A percentile compares a stretch with the other conserved stretches of the same genome.
Conservation (phyloP, 1,140 invertebrate species). For the Dufourea novaeangliae region DNA sequence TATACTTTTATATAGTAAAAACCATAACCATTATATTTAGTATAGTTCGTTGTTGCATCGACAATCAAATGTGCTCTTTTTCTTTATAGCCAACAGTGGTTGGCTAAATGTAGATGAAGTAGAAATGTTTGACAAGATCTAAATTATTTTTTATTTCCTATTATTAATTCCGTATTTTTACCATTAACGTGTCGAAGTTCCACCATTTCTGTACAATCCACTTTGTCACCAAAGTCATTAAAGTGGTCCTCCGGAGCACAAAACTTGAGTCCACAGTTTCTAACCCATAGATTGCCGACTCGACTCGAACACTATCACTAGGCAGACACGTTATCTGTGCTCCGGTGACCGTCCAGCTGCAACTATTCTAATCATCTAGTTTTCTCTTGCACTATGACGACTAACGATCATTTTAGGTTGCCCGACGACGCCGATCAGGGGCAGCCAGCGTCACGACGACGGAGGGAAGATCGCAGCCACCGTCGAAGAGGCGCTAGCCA, state of each 20-base stretch:
- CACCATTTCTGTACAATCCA: neutral
- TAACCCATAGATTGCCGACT: constrained; percentile 21
- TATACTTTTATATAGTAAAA: too few species aligned
- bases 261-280: neutral
- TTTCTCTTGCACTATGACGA: constrained; percentile 58
- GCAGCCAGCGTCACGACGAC: constrained; percentile 72
- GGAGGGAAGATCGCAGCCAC: constrained; percentile 79
- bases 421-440: constrained; percentile 82
- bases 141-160: too few species aligned
- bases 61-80: too few species aligned
- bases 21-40: too few species aligned
- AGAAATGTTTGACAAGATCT: too few species aligned
- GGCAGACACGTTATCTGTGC: constrained; percentile 24
- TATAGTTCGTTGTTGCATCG: too few species aligned
- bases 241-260: neutral
- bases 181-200: neutral
- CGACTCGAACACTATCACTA: constrained; percentile 25
- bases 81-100: too few species aligned
- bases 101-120: too few species aligned
- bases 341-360: constrained; percentile 14
- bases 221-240: neutral
- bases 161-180: neutral
- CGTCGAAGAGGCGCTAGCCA: constrained; percentile 87
- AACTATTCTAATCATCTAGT: constrained; percentile 16
- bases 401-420: constrained; percentile 81